These are phyloP conservation scores for Bicyclus anynana DNA, from an alignment of 1,140 invertebrate species.

Conservation along the genomic window DNA sequence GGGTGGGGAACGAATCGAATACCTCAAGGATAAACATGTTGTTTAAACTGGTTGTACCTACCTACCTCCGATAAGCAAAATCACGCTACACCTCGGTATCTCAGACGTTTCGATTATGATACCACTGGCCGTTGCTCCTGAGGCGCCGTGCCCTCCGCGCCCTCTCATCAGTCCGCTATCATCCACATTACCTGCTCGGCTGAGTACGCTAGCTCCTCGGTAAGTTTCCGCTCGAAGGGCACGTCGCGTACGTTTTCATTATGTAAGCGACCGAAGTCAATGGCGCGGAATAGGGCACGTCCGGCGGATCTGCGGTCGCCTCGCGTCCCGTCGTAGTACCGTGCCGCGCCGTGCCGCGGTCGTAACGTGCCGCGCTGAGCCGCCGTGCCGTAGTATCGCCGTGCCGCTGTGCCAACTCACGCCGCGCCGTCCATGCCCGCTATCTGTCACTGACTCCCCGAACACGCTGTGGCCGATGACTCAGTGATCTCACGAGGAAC, in stretches of 20 bases:
- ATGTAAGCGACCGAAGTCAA: slow-evolving; percentile 11
- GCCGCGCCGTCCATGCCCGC: not conserved
- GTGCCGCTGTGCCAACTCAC: no score
- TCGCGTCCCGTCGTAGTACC: not conserved
- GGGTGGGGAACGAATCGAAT: no score
- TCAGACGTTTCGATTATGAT: no score
- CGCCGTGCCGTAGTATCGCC: no score
- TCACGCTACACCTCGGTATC: no score
- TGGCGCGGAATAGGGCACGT: slow-evolving; percentile 10
- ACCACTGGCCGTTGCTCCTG: no score
- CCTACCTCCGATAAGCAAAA: no score
- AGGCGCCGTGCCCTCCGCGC: no score
- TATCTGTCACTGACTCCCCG: not conserved
- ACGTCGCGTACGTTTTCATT: not conserved
- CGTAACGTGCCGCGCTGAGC: not conserved
- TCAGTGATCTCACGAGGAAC: no score
- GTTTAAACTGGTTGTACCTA: no score
- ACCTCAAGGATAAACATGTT: no score
- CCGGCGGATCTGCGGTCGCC: slow-evolving; percentile 14
- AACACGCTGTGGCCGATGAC: not conserved
- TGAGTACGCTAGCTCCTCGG: not conserved
- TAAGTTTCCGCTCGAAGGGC: not conserved
- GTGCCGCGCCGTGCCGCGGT: not conserved
- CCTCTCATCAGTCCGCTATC: not conserved
- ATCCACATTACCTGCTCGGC: not conserved